Evolutionary conservation across 2,888 invertebrate species (phyloP), one percentile per base, ranked within the genome.

Genomic region (Ochropleura leucogaster): DNA sequence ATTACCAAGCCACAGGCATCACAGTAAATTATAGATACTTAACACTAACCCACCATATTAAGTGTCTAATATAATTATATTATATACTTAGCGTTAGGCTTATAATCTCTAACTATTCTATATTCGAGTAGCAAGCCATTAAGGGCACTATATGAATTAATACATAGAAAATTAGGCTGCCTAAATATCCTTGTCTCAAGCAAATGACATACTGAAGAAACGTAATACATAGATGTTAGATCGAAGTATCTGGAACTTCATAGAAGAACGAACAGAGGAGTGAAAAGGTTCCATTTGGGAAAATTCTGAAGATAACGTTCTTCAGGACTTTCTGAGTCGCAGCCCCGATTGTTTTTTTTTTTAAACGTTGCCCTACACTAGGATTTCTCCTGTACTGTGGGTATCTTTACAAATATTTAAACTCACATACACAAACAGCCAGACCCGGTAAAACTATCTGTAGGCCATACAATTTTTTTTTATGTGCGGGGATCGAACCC

Each of bases 91-190:
- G 30, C 5, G 30, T 5, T 44, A 55, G 30, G 53, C 49, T 60
- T 62, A 62, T 75, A 68, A 46, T 75, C 59, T 68, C 16, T 62
- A 18, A 59, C n/a, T 51, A 51, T 3, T 51, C n/a, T 16, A 66
- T 51, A 51, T 3, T 51, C n/a, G 16, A 66, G 18, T 74, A 74
- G 65, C 44, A 44, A 51, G 5, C 44, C 66, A 74, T 74, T 66
- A 74, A 49, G 9, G 16, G 12, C 74, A 55, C 9, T 51, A 60
- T 20, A 12, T 49, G 14, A 66, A 57, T 46, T 57, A 57, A 51
- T 66, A 44, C 57, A 5, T 30, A 12, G 47, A 30, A 20, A 59
- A 18, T 44, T 46, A 46, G 20, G 42, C 6, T 20, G 16, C 7
- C 67, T 20, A 44, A 16, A 20, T 20, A 57, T 42, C 7, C n/a